phyloP scores from a whole-genome alignment of 2,888 invertebrate species.

The Chouioia cunea region DNA sequence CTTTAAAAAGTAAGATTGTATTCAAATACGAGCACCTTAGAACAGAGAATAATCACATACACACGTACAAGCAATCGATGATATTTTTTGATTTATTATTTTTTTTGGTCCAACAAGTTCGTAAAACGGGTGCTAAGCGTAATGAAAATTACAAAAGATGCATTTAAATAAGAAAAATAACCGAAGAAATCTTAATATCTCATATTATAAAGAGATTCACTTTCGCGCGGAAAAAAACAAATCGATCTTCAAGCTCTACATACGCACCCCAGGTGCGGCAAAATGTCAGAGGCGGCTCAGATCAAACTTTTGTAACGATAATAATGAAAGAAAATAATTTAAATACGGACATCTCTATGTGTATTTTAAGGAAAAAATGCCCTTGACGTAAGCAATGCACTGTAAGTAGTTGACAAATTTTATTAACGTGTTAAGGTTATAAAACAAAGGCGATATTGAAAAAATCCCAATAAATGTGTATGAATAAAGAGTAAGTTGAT shows the following conservation, averaged over 20 bases:
- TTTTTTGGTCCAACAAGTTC: conserved; percentile 42
- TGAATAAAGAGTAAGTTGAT: conserved; percentile 19
- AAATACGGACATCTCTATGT: conserved; percentile 40
- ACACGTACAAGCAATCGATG: conserved; percentile 40
- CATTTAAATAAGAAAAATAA: conserved; percentile 18
- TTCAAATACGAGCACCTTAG: conserved; percentile 38
- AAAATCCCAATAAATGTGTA: conserved; percentile 7
- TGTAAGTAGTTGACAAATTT: conserved; percentile 40
- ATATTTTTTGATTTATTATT: conserved; percentile 19
- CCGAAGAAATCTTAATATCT: conserved; percentile 29
- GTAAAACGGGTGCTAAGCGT: conserved; percentile 41
- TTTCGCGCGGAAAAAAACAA: conserved; percentile 30
- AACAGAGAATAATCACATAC: conserved; percentile 25
- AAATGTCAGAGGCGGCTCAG: not conserved
- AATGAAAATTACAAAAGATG: conserved; percentile 27
- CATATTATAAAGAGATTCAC: conserved; percentile 33
- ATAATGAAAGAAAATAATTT: conserved; percentile 26
- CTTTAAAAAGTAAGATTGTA: conserved; percentile 38
- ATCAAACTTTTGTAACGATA: conserved; percentile 42
- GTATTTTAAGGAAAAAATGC: conserved; percentile 40
- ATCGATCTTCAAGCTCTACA: not conserved
- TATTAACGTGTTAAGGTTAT: conserved; percentile 22
- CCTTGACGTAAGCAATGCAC: conserved; percentile 47
- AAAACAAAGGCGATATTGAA: conserved; percentile 6
- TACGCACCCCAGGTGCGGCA: conserved; percentile 16